Base-by-base conservation (phyloP, 2,797 vertebrate genomes). In the Lemur catta region DNA sequence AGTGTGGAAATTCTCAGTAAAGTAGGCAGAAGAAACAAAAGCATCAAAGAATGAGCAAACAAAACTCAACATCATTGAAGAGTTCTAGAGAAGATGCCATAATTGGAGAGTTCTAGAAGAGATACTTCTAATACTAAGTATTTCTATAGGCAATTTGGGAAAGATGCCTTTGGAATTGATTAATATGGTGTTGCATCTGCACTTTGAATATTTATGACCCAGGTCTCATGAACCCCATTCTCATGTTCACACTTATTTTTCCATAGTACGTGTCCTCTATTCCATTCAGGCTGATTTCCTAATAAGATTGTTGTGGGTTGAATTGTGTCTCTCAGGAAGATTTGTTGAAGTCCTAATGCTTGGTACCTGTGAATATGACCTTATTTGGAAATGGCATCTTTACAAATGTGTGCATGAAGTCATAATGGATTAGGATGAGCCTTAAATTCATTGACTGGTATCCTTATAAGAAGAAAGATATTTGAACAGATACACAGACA, bases 161-260 rank as follows among this genome's bases (percentile, higher is more conserved):
- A 92, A 89, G 84, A 90, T 33, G 61, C 7, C 50, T 96, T 96
- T 95, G 20, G 67, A 91, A 97, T 71, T 94, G 74, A 94, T 95
- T 96, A 67, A 67, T 91, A 61, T 91, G 71, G 82, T 93, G 14
- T 65, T 82, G 55, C 50, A 75, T 85, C 88, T 95, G 78, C 50
- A 84, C 78, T 63, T 82, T 95, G 59, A 89, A 86, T 94, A 85
- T 94, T 93, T 80, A 95, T 95, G 38, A 95, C 24, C 9, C 28
- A 55, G 33, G 4, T 84, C 55, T 94, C 38, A 59, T 92, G 63
- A 92, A 92, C 67, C 78, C 41, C 43, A 52, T 94, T 95, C 55
- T 91, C 52, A 72, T 91, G 72, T 72, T 91, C 81, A 69, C 65
- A 17, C 22, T 96, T 52, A 81, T 89, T 96, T 95, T 84, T 63